Conservation (phyloP, 2,113 vertebrate genomes). For the Leptosomus discolor region DNA sequence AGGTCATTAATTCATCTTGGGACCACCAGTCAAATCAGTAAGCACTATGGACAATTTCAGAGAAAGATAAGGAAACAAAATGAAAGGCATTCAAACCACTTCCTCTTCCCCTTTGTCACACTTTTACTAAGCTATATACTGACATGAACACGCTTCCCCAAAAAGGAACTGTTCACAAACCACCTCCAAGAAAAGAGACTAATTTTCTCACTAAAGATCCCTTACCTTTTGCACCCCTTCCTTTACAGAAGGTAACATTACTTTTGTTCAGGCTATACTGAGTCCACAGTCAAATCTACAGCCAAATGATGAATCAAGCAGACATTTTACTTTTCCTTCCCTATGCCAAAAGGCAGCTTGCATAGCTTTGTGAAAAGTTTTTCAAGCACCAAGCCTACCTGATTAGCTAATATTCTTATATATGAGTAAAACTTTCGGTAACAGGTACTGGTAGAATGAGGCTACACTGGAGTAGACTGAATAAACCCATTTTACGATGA, state of each 20-base stretch:
- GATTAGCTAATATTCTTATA: neutral
- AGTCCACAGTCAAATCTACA: neutral
- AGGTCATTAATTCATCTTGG: neutral
- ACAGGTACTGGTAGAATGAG: neutral
- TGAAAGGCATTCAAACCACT: neutral
- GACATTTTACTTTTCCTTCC: neutral
- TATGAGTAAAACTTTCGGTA: neutral
- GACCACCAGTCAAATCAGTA: neutral
- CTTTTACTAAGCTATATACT: neutral
- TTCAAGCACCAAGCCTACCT: neutral
- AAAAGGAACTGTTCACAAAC: neutral
- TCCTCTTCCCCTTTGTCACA: slow-evolving; percentile 27
- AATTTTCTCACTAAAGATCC: neutral
- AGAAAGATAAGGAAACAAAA: neutral
- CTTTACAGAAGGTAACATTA: neutral
- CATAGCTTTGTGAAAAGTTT: neutral
- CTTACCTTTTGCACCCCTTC: neutral
- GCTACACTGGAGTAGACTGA: neutral
- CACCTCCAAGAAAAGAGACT: neutral
- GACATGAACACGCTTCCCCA: neutral
- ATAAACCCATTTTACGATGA: neutral
- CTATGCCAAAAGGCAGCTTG: neutral
- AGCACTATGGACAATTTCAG: neutral
- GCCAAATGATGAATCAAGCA: neutral
- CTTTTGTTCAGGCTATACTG: neutral